Evolutionary conservation across 1,140 invertebrate species (phyloP).

Genomic region (Lordiphosa mommai): DNA sequence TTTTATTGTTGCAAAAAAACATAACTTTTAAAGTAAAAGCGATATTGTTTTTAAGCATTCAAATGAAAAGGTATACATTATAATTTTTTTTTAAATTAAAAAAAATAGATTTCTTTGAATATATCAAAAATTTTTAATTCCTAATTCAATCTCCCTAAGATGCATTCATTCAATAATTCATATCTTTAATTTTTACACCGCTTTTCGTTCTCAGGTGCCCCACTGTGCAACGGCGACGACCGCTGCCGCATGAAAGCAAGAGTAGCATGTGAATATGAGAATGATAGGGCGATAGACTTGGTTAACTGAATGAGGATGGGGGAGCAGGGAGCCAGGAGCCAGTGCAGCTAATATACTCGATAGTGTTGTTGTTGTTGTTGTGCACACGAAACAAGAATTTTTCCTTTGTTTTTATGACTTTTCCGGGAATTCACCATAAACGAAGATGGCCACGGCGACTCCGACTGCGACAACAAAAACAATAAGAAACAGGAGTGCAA

Average conservation of each 20-base stretch:
- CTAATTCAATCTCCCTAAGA: no score
- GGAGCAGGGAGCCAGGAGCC: slow-evolving; percentile 4
- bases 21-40: no score
- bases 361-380: slow-evolving; percentile 42
- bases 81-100: no score
- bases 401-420: slow-evolving; percentile 74
- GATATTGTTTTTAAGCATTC: no score
- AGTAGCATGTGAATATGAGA: slow-evolving; percentile 63
- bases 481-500: slow-evolving; percentile 39
- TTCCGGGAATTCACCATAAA: slow-evolving; percentile 64
- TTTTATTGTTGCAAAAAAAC: slow-evolving; percentile 1
- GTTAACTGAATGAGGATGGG: slow-evolving; percentile 2
- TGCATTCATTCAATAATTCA: no score
- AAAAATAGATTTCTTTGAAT: no score
- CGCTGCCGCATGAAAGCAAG: slow-evolving; percentile 49
- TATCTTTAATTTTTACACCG: no score
- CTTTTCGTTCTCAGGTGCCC: no score
- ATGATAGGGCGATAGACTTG: slow-evolving; percentile 23
- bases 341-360: slow-evolving; percentile 60
- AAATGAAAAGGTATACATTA: no score
- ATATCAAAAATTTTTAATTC: no score
- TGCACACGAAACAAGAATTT: slow-evolving; percentile 62
- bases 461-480: slow-evolving; percentile 34
- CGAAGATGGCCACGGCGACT: slow-evolving; percentile 32
- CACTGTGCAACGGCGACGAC: not conserved